Base-by-base conservation (phyloP, 2,888 invertebrate genomes). In the Aproaerema taeniolella region DNA sequence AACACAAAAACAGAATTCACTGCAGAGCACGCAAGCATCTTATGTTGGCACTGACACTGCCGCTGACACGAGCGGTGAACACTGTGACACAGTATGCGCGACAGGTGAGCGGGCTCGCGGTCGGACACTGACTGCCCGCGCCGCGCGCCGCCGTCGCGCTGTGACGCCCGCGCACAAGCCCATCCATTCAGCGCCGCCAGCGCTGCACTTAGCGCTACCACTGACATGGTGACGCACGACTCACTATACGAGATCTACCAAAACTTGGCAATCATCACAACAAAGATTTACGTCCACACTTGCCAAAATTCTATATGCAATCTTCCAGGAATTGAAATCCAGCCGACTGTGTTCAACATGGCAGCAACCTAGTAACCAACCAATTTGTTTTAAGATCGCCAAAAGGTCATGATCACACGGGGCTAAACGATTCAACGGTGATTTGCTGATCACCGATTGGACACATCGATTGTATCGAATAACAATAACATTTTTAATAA, bases 1-100 rank as follows among this genome's bases (percentile, higher is more conserved):
- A 60, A 66, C 61, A 66, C 81, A 82, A 80, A 68, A 75, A 75
- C 68, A 64, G 54, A 58, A 79, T 74, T 61, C 82, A 80, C 77
- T 75, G 77, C 74, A 73, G 53, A 52, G 57, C 55, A 65, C 75
- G 77, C 77, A 67, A 79, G 67, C 85, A 85, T 85, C 73, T 75
- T 78, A 79, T 70, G 72, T 67, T 59, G 62, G 60, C 74, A 76
- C 81, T 71, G 60, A 51, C 59, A 60, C 60, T 55, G 66, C 58
- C 71, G 72, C 63, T 57, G 8, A 26, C 26, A 9, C 26, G 26
- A 26, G 8, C n/a, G 2, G 57, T n/a, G n/a, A n/a, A 50, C 59
- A 58, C 56, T 48, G 55, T 49, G 58, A 55, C 62, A 61, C 67
- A 57, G 56, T n/a, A n/a, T n/a, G 54, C 44, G 59, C 67, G 67